Conservation (phyloP, 2,888 invertebrate genomes). For the Meiosimyza platycephala region DNA sequence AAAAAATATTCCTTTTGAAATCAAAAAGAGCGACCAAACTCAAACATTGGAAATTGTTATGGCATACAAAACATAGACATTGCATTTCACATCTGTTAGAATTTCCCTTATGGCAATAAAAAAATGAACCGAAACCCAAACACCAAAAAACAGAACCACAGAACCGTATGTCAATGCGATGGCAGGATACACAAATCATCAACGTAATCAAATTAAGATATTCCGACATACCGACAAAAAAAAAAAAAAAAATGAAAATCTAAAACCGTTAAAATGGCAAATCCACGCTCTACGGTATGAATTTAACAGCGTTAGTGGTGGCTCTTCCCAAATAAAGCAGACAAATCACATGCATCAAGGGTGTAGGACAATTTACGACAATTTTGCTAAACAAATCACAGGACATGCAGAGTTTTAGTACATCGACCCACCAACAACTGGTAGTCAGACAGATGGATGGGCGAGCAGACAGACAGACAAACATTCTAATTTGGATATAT, state of each 20-base stretch:
- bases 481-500: conserved; percentile 56
- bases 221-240: conserved; percentile 18
- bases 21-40: conserved; percentile 20
- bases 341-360: conserved; percentile 24
- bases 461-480: conserved; percentile 36
- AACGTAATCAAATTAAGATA: conserved; percentile 59
- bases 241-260: not conserved
- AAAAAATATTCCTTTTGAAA: conserved; percentile 30
- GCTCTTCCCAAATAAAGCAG: conserved; percentile 4
- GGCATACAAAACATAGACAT: conserved; percentile 21
- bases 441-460: conserved; percentile 4
- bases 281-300: conserved; percentile 38
- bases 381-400: conserved; percentile 19
- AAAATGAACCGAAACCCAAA: not conserved
- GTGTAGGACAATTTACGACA: conserved; percentile 11
- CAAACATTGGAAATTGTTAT: conserved; percentile 16
- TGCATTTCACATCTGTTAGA: conserved; percentile 40
- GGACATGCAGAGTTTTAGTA: conserved; percentile 16
- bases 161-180: conserved; percentile 37
- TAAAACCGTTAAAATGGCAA: conserved; percentile 55
- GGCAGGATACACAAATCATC: conserved; percentile 55
- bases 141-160: conserved; percentile 31
- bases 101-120: conserved; percentile 24
- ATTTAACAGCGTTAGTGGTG: conserved; percentile 40
- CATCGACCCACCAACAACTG: not conserved